A percentile compares a stretch with the other conserved stretches of the same genome.
phyloP scores from a whole-genome alignment of 2,888 invertebrate genomes.

The Graphium colonna region DNA sequence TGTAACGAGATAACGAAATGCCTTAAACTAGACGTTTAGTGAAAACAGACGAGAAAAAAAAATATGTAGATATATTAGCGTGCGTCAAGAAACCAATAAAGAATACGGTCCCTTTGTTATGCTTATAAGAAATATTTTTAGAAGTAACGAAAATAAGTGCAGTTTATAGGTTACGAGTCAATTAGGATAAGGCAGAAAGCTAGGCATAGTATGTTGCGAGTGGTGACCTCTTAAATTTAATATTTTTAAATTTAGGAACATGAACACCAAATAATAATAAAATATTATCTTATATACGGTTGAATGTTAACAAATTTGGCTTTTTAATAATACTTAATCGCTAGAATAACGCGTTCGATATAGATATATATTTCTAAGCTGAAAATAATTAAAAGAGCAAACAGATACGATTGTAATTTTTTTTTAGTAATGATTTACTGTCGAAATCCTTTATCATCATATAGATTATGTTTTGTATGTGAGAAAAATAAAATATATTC shows the following conservation, averaged over 20 bases:
- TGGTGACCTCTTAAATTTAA: constrained; percentile 36
- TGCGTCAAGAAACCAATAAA: not conserved
- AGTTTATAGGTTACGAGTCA: constrained; percentile 27
- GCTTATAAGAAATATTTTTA: constrained; percentile 18
- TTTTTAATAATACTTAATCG: not conserved
- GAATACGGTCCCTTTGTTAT: constrained; percentile 6
- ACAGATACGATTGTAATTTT: not conserved
- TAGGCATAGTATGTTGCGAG: constrained; percentile 39
- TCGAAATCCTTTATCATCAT: not conserved
- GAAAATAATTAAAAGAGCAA: not conserved
- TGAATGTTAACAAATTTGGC: constrained; percentile 29
- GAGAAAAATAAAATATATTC: constrained; percentile 1
- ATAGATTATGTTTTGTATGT: not conserved
- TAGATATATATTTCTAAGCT: not conserved
- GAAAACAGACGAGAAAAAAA: too few species aligned
- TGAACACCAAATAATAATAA: constrained; percentile 73
- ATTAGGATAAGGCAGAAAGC: constrained; percentile 32
- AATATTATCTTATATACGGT: constrained; percentile 42
- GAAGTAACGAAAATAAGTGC: constrained; percentile 14
- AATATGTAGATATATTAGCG: constrained; percentile 5
- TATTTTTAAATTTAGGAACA: constrained; percentile 48
- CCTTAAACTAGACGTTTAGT: constrained; percentile 16
- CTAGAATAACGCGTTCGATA: not conserved
- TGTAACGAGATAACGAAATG: constrained; percentile 14
- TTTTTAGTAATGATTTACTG: not conserved